Evolutionary conservation across 2,113 vertebrate species (phyloP), one percentile per base, ranked within the genome.

Genomic region (Trichechus manatus): DNA sequence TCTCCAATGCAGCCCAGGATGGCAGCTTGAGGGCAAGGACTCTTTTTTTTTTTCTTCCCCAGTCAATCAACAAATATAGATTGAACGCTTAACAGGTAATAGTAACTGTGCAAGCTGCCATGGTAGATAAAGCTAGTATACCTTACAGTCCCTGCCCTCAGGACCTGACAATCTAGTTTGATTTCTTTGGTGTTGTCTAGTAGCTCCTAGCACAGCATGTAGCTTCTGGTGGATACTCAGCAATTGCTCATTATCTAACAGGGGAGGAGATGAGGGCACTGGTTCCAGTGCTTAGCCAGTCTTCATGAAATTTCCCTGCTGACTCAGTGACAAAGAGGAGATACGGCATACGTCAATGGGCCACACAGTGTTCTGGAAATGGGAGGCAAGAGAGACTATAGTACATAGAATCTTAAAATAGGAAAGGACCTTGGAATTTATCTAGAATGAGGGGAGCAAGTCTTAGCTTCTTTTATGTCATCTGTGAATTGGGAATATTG

Each of bases 241-340:
- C 2, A 44, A 47, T 14, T 1, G 1, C 44, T 47, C 87, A 29
- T 36, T 80, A 56, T 61, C 94, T 79, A 64, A 39, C 9, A 20
- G 56, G 72, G 78, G 14, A 33, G 9, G 23, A 33, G 39, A 5
- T 11, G 59, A 96, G 68, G 4, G 44, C 36, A 4, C 64, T 27
- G 78, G 59, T 47, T 95, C 72, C 82, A n/a, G 2, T 0, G 39
- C 96, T 82, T 22, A 29, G 53, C 25, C n/a, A 6, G 0, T 78
- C 91, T 80, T 82, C 81, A 1, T 9, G 59, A 77, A 22, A 75
- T 59, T 25, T 47, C 42, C 86, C 86, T n/a, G 9, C 22, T n/a
- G 50, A 79, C 63, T 82, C 83, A 0, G 22, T 89, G 96, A 95
- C 87, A 44, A 42, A 75, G 10, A 84, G 80, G 50, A 89, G 74